phyloP scores from a whole-genome alignment of 2,797 vertebrate genomes.

The Microchirus variegatus region DNA sequence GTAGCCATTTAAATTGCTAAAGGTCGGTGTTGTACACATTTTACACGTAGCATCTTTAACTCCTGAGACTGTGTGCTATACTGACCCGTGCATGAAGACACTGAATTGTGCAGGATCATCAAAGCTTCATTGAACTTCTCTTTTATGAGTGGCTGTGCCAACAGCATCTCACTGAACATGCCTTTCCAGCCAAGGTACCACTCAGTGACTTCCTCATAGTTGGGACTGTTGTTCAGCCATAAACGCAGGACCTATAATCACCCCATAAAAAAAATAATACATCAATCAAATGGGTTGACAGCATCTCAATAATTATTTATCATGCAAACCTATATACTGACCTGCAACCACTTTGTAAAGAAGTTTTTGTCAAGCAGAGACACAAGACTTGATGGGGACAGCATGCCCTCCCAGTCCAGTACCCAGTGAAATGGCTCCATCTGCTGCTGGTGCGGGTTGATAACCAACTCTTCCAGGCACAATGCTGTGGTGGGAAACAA shows the following conservation, averaged over 20 bases:
- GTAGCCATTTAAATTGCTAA: no score
- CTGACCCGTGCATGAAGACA: slow-evolving; percentile 92
- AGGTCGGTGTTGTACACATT: neutral
- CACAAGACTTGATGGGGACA: slow-evolving; percentile 92
- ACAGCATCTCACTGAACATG: slow-evolving; percentile 92
- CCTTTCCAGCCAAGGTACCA: slow-evolving; percentile 99
- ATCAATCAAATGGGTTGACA: neutral
- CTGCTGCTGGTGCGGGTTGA: slow-evolving; percentile 98
- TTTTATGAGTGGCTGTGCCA: slow-evolving; percentile 92
- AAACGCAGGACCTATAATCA: slow-evolving; percentile 92
- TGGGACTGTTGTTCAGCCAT: slow-evolving; percentile 97
- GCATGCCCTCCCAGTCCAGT: slow-evolving; percentile 97
- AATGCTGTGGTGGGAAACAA: slow-evolving; percentile 79
- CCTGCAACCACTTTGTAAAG: slow-evolving; percentile 98
- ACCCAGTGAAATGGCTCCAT: slow-evolving; percentile 98
- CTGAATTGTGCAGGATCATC: slow-evolving; percentile 96
- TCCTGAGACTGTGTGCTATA: slow-evolving; percentile 31
- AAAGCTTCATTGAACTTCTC: slow-evolving; percentile 98
- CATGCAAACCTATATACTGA: slow-evolving; percentile 58
- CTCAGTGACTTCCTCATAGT: slow-evolving; percentile 98
- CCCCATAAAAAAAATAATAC: slow-evolving; percentile 5
- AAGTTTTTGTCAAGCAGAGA: slow-evolving; percentile 96
- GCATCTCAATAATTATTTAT: slow-evolving; percentile 1
- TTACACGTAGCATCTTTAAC: neutral
- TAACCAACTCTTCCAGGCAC: slow-evolving; percentile 92